Base-by-base conservation (phyloP, 2,113 vertebrate genomes). In the Eclectus roratus region DNA sequence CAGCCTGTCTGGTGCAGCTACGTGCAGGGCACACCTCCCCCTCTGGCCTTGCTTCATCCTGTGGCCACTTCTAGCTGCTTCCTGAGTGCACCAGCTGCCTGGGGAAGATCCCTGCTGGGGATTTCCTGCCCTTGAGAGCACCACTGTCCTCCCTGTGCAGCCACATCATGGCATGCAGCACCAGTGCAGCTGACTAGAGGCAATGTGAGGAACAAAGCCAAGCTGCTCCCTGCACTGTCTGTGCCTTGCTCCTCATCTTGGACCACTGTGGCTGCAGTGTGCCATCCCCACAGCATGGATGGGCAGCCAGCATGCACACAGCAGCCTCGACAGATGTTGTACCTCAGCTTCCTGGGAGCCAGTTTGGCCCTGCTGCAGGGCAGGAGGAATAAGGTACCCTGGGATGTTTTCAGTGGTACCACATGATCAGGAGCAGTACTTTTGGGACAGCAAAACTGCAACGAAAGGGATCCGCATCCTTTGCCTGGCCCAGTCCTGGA, bases 131-230 rank as follows among this genome's bases (percentile, higher is more conserved):
- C 24, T 5, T 2, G 21, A 25, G 19, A n/a, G n/a, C 5, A 1
- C 37, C 23, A 37, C 39, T 1, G 3, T 46, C 19, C 28, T 70
- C 64, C 39, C 28, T 3, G 4, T 10, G 21, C 5, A 0, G 9
- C 23, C 17, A 9, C 17, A 17, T 11, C 27, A 6, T 0, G 0
- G 41, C 55, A 23, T 1, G 0, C 19, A 43, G 49, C 50, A 28
- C 11, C 0, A 1, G 12, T 6, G n/a, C 7, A 25, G 46, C 46
- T 41, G 64, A 58, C 11, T 15, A 15, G 53, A 9, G 10, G 23
- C 53, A 73, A 43, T 11, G 41, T 33, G 13, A 18, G 37, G 16
- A 37, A 47, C 31, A 65, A 41, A 79, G 41, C n/a, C 2, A 21
- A 43, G 31, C 25, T 12, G 13, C 31, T 53, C 14, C 8, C 25